These are phyloP conservation scores for Sebastes elongatus DNA, from an alignment of 2,797 vertebrate genomes.

Conservation along the genomic window DNA sequence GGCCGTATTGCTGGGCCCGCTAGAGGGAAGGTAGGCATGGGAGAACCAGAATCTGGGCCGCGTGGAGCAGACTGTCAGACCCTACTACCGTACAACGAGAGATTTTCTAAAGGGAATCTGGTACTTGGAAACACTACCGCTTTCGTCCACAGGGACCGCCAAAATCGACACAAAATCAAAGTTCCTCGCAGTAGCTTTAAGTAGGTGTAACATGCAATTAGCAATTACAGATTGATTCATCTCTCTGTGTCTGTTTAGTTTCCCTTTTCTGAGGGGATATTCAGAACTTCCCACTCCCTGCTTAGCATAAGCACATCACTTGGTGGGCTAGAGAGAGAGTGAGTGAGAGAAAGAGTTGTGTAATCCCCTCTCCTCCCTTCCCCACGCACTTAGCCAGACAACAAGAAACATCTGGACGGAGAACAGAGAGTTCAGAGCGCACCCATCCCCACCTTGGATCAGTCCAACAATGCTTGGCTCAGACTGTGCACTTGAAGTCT, in stretches of 20 bases:
- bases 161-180: not conserved
- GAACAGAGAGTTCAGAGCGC: slow-evolving; percentile 79
- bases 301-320: slow-evolving; percentile 34
- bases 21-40: not conserved
- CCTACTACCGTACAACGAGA: accelerated
- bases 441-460: slow-evolving; percentile 73
- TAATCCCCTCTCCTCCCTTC: slow-evolving; percentile 61
- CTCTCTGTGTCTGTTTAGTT: slow-evolving; percentile 27
- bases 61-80: not conserved
- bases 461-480: slow-evolving; percentile 71
- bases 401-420: slow-evolving; percentile 84
- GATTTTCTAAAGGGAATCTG: not conserved
- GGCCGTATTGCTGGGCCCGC: accelerated
- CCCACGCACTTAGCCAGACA: slow-evolving; percentile 67
- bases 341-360: slow-evolving; percentile 54
- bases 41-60: accelerated
- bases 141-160: not conserved
- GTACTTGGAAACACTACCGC: not conserved
- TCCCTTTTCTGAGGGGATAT: slow-evolving; percentile 19
- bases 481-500: slow-evolving; percentile 34
- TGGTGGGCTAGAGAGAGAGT: slow-evolving; percentile 18
- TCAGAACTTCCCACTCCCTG: slow-evolving; percentile 55
- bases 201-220: not conserved
- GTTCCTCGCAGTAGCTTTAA: not conserved
- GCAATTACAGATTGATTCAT: slow-evolving; percentile 11